Percentiles rank a stretch among this genome's conserved stretches.
These are phyloP conservation scores for Falco peregrinus DNA, from an alignment of 2,797 vertebrate genomes.

Conservation along the genomic window DNA sequence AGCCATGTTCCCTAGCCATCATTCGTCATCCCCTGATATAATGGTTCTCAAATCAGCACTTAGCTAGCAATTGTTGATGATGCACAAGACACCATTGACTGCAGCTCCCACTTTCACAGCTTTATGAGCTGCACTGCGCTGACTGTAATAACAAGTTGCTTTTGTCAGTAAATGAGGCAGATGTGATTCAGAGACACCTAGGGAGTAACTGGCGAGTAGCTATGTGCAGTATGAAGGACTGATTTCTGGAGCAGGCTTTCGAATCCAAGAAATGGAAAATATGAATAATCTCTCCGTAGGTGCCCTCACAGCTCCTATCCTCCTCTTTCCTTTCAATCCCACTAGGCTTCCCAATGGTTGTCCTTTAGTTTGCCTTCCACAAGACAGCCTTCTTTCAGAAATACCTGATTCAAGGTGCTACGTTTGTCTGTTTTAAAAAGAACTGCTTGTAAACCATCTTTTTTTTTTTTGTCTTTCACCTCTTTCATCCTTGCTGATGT, in stretches of 20 bases:
- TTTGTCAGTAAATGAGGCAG: slow-evolving; percentile 50
- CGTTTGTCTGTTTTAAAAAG: not conserved
- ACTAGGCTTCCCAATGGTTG: not conserved
- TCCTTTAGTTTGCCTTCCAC: not conserved
- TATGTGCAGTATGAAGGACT: not conserved
- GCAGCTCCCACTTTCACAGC: slow-evolving; percentile 27
- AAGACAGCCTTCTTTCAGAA: not conserved
- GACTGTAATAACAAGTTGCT: slow-evolving; percentile 18
- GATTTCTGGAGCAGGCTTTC: slow-evolving; percentile 21
- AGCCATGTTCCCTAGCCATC: not conserved
- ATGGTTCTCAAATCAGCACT: not conserved
- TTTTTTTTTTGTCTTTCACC: not conserved
- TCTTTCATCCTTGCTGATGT: not conserved
- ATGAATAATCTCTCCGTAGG: slow-evolving; percentile 13
- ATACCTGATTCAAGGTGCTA: not conserved
- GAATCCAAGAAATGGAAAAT: slow-evolving; percentile 14
- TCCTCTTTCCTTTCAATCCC: not conserved
- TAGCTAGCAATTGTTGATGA: not conserved
- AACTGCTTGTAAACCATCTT: not conserved
- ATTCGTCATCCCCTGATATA: not conserved
- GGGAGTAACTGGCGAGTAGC: slow-evolving; percentile 17
- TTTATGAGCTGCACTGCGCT: not conserved
- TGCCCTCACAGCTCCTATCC: not conserved
- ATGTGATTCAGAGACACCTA: slow-evolving; percentile 58
- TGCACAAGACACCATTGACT: not conserved